Evolutionary conservation across 1,140 invertebrate genomes (phyloP).

Genomic region (Aporrectodea caliginosa): DNA sequence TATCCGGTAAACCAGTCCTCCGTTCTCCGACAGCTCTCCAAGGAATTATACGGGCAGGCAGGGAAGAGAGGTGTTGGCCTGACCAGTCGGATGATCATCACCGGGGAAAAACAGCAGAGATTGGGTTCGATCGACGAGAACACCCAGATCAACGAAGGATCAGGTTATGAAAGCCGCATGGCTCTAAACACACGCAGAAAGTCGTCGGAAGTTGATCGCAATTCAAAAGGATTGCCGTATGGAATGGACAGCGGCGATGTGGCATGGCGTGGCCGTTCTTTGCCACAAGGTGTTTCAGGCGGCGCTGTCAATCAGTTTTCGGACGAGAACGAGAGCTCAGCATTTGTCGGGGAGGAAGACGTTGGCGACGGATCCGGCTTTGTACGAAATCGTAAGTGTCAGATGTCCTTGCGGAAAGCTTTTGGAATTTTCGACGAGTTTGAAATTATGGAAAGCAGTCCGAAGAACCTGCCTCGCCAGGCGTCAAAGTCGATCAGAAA

Average conservation of each 20-base stretch:
- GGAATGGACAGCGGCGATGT: not conserved
- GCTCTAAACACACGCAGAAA: not conserved
- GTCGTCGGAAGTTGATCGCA: not conserved
- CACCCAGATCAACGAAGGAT: not conserved
- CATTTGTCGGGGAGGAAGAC: not conserved
- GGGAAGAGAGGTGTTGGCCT: not conserved
- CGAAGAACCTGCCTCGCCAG: not conserved
- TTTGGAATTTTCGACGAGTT: conserved; percentile 21
- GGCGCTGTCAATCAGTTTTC: not conserved
- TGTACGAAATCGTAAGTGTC: conserved; percentile 16
- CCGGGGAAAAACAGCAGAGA: not conserved
- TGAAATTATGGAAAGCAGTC: not conserved
- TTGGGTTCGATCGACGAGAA: not conserved
- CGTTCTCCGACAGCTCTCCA: not conserved
- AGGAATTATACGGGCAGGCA: not conserved
- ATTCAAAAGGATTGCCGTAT: not conserved
- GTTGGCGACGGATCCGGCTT: not conserved
- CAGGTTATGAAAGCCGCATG: not conserved
- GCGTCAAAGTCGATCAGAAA: too few species aligned
- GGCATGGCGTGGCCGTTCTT: not conserved
- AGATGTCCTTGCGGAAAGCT: conserved; percentile 21
- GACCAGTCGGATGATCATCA: not conserved
- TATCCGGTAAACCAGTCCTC: not conserved
- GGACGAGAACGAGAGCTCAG: not conserved
- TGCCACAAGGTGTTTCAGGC: not conserved